phyloP scores from a whole-genome alignment of 1,140 invertebrate genomes.

The Nylanderia fulva region DNA sequence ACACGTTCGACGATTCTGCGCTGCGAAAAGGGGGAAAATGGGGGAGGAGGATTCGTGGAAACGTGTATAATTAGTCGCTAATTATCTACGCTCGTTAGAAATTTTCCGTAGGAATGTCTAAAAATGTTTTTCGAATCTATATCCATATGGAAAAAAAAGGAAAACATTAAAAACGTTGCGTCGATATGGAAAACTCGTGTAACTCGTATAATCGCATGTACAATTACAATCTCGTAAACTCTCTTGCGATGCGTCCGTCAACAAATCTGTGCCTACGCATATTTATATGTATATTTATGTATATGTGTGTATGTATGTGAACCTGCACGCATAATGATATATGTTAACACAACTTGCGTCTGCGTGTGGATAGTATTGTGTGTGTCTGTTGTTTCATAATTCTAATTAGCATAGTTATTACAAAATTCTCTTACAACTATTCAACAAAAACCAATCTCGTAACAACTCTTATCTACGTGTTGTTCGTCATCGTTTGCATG shows the following conservation, averaged over 20 bases:
- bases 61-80: background rate
- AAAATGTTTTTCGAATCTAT: background rate
- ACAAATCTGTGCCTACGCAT: conserved; percentile 3
- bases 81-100: conserved; percentile 26
- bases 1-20: background rate
- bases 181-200: conserved; percentile 55
- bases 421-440: conserved; percentile 84
- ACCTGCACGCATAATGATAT: background rate
- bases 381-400: conserved; percentile 70
- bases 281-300: background rate
- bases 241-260: conserved; percentile 9
- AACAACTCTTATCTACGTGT: conserved; percentile 79
- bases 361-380: background rate
- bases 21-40: background rate
- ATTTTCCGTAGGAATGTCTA: conserved; percentile 3
- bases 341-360: background rate
- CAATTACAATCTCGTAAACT: conserved; percentile 20
- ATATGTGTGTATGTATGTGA: background rate
- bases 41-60: background rate
- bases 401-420: conserved; percentile 78
- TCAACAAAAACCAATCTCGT: conserved; percentile 82
- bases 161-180: conserved; percentile 57
- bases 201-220: conserved; percentile 22
- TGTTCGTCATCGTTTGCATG: conserved; percentile 52
- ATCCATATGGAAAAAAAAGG: conserved; percentile 11